Percentiles rank a stretch among this genome's conserved stretches.
phyloP scores from a whole-genome alignment of 2,113 vertebrate species.

The Equus przewalskii region DNA sequence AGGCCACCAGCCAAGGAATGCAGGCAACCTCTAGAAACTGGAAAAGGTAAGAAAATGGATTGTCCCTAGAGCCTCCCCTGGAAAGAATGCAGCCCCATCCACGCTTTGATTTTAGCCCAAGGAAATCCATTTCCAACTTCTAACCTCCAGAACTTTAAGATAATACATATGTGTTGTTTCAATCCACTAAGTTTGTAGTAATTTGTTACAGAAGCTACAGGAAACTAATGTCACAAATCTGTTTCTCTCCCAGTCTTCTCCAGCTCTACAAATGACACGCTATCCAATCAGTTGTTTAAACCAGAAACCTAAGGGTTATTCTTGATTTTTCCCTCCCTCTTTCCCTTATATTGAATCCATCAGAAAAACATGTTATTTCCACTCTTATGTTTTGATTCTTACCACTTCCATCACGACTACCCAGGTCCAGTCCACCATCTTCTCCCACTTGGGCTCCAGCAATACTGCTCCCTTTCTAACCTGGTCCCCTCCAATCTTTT shows the following conservation, averaged over 20 bases:
- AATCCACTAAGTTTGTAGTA: background rate
- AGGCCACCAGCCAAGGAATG: background rate
- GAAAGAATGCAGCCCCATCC: background rate
- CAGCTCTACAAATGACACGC: background rate
- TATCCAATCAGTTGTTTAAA: background rate
- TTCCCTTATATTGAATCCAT: background rate
- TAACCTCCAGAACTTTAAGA: background rate
- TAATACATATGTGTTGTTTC: background rate
- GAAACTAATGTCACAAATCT: background rate
- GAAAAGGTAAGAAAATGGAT: background rate
- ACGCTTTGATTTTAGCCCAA: background rate
- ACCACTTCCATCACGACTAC: background rate
- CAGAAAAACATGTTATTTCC: background rate
- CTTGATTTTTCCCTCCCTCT: background rate
- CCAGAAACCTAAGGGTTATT: background rate
- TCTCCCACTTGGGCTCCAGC: background rate
- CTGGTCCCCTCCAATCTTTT: background rate
- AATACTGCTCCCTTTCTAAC: background rate
- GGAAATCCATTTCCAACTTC: background rate
- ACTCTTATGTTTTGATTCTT: background rate
- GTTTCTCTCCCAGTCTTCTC: background rate
- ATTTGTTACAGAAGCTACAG: background rate
- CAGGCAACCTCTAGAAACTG: background rate
- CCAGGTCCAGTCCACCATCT: too few relatives aligned
- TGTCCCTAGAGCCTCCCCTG: background rate